Conservation (phyloP, 64 coral and sea anemone species). For the Dendrophyllia cribrosa region DNA sequence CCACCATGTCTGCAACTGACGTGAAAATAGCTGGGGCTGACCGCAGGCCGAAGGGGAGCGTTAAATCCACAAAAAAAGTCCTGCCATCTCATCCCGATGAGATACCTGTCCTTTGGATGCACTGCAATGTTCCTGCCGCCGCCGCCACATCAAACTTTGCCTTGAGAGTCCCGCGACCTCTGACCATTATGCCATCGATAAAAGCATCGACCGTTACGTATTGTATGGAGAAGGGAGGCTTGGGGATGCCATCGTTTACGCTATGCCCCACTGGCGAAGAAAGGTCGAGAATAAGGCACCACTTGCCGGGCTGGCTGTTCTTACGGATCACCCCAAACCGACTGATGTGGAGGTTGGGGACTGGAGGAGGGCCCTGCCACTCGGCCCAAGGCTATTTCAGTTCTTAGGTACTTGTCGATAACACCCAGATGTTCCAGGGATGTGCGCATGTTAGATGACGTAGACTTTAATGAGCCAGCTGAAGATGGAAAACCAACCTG, state of each 20-base stretch:
- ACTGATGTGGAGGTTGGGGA: conserved; percentile 22
- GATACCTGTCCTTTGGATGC: background rate
- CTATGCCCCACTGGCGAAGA: conserved; percentile 7
- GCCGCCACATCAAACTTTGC: conserved; percentile 44
- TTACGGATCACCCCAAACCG: conserved; percentile 47
- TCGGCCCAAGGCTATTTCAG: background rate
- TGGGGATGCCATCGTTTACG: conserved; percentile 60
- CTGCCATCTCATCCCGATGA: conserved; percentile 23
- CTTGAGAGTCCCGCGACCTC: conserved; percentile 20
- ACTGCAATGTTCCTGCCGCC: background rate
- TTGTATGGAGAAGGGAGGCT: background rate
- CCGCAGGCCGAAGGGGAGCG: conserved; percentile 38
- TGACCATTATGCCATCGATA: background rate
- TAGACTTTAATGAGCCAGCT: background rate
- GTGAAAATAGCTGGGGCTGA: conserved; percentile 61
- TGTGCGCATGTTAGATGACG: no score
- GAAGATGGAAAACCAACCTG: background rate
- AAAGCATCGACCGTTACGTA: conserved; percentile 26
- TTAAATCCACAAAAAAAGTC: conserved; percentile 9
- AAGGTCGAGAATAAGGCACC: conserved; percentile 69
- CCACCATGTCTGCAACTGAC: conserved; percentile 9
- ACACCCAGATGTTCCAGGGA: background rate
- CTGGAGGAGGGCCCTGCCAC: conserved; percentile 34
- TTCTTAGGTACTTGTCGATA: background rate
- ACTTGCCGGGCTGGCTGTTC: conserved; percentile 23